Base-by-base conservation (phyloP, 2,888 invertebrate species). In the Nycteola revayana region DNA sequence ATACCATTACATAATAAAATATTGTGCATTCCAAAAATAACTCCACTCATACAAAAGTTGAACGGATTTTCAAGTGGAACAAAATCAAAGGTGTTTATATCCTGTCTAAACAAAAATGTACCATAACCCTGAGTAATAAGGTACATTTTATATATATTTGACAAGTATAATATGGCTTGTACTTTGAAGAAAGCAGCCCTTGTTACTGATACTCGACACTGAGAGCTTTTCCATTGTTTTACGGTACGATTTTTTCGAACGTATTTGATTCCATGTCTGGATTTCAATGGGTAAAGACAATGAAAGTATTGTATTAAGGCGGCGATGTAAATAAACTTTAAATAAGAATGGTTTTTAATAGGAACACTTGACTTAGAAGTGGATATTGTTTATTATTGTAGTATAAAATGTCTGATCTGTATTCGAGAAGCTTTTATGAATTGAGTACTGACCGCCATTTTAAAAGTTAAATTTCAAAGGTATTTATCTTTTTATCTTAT, bases 121-220 rank as follows among this genome's bases (percentile, higher is more conserved):
- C n/a, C n/a, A n/a, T 28, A 25, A 3, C 44, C 49, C 43, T 38
- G 48, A 61, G 42, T 0, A 0, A 0, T 58, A 60, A 9, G 45
- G 62, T 51, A 34, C 35, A 30, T 33, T 59, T 20, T 36, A 6
- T 21, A 8, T 37, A 28, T 30, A 32, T 42, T 21, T n/a, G 2
- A 7, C 4, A 2, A 7, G 34, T 36, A 75, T 71, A 79, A 72
- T 65, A 74, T 66, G 55, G 66, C 65, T 72, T 79, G 71, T 77
- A 50, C 46, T 69, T 41, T 36, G 70, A 84, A 80, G 82, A 85
- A 80, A 77, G 84, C 76, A 60, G 41, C 68, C 72, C 72, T 82
- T 85, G 83, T 85, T 76, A 59, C 71, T 78, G 84, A 83, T 66
- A 86, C 84, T 85, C 75, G 85, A 85, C 69, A 82, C 77, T 56